Evolutionary conservation across 2,113 vertebrate genomes (phyloP), one percentile per base, ranked within the genome.

Genomic region (Dromaius novaehollandiae): DNA sequence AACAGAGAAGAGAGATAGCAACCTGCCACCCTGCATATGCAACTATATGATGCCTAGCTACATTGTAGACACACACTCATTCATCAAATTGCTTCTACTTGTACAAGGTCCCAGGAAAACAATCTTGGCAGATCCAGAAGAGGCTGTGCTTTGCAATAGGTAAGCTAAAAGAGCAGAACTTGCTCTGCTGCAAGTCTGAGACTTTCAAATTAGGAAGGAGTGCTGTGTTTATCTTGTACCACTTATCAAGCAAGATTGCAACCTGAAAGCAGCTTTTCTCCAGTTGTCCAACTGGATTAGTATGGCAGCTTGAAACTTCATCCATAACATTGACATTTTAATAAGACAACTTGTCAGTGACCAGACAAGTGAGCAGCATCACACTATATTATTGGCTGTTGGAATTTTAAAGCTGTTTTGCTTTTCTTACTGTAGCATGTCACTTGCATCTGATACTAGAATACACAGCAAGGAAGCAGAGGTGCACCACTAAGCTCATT

Each of bases 271-370:
- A 2, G 60, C 28, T 89, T 78, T 46, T 21, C 73, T 74, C 26
- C 28, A 42, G 8, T 42, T 56, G 38, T 79, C 89, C 53, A 85
- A 4, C 22, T 65, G 40, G 34, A 16, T 22, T 40, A 55, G 17
- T 1, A 28, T 6, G 2, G 53, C 82, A 79, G 36, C 20, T 65
- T 70, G 40, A 48, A 86, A 30, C 20, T 55, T 32, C 34, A 7
- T 32, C 44, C 51, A 38, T 0, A 74, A 50, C 50, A 42, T 0
- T 81, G 50, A n/a, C 22, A 36, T 13, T n/a, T n/a, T n/a, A n/a
- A n/a, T n/a, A n/a, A n/a, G n/a, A n/a, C n/a, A n/a, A n/a, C n/a
- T n/a, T n/a, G n/a, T n/a, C n/a, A n/a, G n/a, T n/a, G n/a, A n/a
- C n/a, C n/a, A n/a, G n/a, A n/a, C 15, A 18, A 50, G 34, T 17